phyloP scores from a whole-genome alignment of 30 jellyfish, hydroid and myxozoan genomes.

The Turritopsis rubra region DNA sequence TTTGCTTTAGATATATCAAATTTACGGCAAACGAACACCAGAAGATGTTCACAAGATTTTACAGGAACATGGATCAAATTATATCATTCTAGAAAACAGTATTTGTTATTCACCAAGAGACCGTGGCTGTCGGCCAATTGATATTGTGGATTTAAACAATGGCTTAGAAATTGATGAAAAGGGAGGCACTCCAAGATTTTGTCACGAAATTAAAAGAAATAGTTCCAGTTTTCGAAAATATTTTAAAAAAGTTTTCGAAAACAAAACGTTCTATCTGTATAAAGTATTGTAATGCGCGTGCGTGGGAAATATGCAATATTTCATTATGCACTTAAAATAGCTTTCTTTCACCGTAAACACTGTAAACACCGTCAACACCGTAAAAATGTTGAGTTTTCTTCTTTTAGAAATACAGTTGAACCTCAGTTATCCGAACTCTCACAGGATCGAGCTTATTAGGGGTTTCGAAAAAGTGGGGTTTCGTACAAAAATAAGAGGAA shows the following conservation, averaged over 20 bases:
- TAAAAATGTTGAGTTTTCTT: too few relatives aligned
- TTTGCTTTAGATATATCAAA: slow-evolving; percentile 63
- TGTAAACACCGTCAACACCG: too few relatives aligned
- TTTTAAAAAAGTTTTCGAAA: slow-evolving; percentile 68
- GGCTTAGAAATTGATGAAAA: slow-evolving; percentile 50
- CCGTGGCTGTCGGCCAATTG: slow-evolving; percentile 58
- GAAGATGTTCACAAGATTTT: slow-evolving; percentile 54
- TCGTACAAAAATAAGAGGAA: too few relatives aligned
- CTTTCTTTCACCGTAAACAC: too few relatives aligned
- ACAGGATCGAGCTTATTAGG: too few relatives aligned
- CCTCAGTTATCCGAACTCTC: too few relatives aligned
- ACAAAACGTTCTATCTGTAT: slow-evolving; percentile 61
- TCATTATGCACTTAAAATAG: too few relatives aligned
- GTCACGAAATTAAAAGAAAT: slow-evolving; percentile 66
- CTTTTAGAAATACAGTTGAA: too few relatives aligned
- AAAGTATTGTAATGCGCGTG: not conserved
- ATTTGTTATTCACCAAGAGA: slow-evolving; percentile 70
- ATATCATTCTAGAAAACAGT: slow-evolving; percentile 81
- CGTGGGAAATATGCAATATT: not conserved
- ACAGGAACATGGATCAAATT: slow-evolving; percentile 62
- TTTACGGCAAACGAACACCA: slow-evolving; percentile 69
- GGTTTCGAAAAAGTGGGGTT: too few relatives aligned
- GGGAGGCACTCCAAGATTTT: slow-evolving; percentile 59
- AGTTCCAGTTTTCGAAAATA: slow-evolving; percentile 26
- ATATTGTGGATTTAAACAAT: slow-evolving; percentile 68